Percentiles rank a stretch among this genome's conserved stretches.
Evolutionary conservation across 2,113 vertebrate genomes (phyloP).

Genomic region (Dunckerocampus dactyliophorus): DNA sequence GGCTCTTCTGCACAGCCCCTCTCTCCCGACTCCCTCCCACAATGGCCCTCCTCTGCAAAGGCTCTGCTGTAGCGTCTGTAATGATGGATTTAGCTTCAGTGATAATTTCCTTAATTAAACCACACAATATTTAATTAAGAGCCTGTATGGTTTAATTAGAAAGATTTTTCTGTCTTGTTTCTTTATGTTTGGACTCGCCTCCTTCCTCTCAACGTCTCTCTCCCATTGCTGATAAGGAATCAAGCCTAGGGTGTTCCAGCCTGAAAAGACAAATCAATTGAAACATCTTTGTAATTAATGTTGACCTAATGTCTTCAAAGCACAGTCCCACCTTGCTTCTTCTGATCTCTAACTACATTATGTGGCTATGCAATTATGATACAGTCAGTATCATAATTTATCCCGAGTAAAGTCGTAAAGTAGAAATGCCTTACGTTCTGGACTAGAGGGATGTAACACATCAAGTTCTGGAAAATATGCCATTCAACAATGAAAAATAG

Average conservation of each 20-base stretch:
- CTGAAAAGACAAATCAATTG: slow-evolving; percentile 35
- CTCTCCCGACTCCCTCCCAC: background rate
- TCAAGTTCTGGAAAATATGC: background rate
- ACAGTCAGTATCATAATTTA: background rate
- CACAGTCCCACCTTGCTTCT: background rate
- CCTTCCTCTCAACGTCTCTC: background rate
- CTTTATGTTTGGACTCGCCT: background rate
- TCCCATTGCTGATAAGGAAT: slow-evolving; percentile 21
- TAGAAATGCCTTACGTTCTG: background rate
- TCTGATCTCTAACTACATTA: slow-evolving; percentile 8
- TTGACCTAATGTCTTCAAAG: slow-evolving; percentile 34
- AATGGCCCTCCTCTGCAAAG: slow-evolving; percentile 20
- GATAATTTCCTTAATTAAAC: slow-evolving; percentile 72
- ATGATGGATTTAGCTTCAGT: slow-evolving; percentile 63
- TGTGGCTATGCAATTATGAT: background rate
- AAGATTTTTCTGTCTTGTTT: slow-evolving; percentile 30
- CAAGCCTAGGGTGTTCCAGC: slow-evolving; percentile 10
- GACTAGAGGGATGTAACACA: background rate
- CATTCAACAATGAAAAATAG: no score
- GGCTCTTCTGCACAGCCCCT: slow-evolving; percentile 21
- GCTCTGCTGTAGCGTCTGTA: slow-evolving; percentile 53
- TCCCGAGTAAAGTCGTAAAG: background rate
- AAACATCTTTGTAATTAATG: slow-evolving; percentile 48
- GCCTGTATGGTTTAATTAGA: slow-evolving; percentile 62
- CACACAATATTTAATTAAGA: slow-evolving; percentile 71